Evolutionary conservation across 2,888 invertebrate species (phyloP), one percentile per base, ranked within the genome.

Genomic region (Autographa pulchrina): DNA sequence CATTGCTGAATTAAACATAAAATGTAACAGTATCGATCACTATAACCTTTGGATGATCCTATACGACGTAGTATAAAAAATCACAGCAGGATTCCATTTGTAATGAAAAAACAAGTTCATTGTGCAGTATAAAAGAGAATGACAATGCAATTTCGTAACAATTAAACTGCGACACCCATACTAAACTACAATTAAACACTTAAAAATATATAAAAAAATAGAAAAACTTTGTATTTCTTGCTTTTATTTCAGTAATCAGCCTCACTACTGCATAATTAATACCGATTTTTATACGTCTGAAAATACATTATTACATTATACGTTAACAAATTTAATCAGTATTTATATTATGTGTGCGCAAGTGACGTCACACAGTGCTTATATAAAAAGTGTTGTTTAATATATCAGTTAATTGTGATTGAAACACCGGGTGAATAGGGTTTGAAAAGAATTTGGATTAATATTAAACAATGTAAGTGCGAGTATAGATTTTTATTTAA

Each of bases 291-390:
- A 62, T 70, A 64, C 25, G 66, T 32, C 69, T 69, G 60, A 48
- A 65, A n/a, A n/a, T n/a, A n/a, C n/a, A n/a, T n/a, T n/a, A n/a
- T n/a, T n/a, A 56, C 61, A 13, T 48, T 64, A 54, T 38, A 59
- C 38, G 67, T 82, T 79, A 52, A 62, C 72, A 70, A 81, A 65
- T 63, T 56, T 63, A 68, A 73, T 77, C 52, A 80, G 76, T 79
- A 38, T 77, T 60, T 68, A 69, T 64, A 56, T 62, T 31, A 20
- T 63, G 85, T 97, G 97, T 80, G 97, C 97, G 0, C 93, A 96
- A 1, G 96, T 95, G 71, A 58, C 61, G 38, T 61, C 11, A 35
- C 35, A 20, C 60, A 35, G n/a, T 38, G 32, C 63, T 25, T 79
- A 81, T 81, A 81, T 72, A 81, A 70, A 71, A 70, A 63, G 62